Percentiles rank a stretch among this genome's conserved stretches.
Evolutionary conservation across 37 sponge, comb jelly and placozoan species (phyloP).

Genomic region (Ianthella basta): DNA sequence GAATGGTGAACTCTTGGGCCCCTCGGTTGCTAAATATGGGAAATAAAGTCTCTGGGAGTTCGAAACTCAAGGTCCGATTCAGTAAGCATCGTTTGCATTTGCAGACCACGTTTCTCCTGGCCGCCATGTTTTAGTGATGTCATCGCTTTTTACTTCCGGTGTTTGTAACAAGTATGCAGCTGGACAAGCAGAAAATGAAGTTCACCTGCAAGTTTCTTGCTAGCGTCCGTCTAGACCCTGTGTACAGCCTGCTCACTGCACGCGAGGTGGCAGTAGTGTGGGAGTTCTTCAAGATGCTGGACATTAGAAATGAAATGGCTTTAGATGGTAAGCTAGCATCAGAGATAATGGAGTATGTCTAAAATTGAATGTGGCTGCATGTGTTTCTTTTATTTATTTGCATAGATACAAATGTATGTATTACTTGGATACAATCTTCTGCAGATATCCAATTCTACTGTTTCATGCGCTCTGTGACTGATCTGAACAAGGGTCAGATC

Average conservation of each 20-base stretch:
- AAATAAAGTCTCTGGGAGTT: neutral
- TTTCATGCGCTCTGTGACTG: conserved; percentile 83
- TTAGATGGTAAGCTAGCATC: conserved; percentile 75
- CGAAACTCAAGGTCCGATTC: neutral
- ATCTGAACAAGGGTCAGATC: conserved; percentile 76
- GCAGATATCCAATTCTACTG: conserved; percentile 85
- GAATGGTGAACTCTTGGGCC: conserved; percentile 8
- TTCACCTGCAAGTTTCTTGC: conserved; percentile 60
- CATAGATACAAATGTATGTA: too few relatives aligned
- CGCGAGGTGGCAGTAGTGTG: conserved; percentile 64
- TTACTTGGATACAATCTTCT: neutral
- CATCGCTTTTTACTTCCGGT: neutral
- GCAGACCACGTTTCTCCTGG: neutral
- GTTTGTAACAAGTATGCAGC: neutral
- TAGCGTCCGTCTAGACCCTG: conserved; percentile 77
- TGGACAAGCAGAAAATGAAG: too few relatives aligned
- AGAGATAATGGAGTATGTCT: too few relatives aligned
- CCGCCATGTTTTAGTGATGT: neutral
- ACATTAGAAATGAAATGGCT: conserved; percentile 81
- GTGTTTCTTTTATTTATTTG: too few relatives aligned
- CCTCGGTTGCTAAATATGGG: neutral
- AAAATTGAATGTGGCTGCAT: neutral
- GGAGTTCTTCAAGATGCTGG: conserved; percentile 76
- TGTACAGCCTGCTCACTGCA: conserved; percentile 77
- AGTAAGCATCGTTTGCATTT: neutral